Base-by-base conservation (phyloP, 2,797 vertebrate species). In the Anisognathus igniventris region DNA sequence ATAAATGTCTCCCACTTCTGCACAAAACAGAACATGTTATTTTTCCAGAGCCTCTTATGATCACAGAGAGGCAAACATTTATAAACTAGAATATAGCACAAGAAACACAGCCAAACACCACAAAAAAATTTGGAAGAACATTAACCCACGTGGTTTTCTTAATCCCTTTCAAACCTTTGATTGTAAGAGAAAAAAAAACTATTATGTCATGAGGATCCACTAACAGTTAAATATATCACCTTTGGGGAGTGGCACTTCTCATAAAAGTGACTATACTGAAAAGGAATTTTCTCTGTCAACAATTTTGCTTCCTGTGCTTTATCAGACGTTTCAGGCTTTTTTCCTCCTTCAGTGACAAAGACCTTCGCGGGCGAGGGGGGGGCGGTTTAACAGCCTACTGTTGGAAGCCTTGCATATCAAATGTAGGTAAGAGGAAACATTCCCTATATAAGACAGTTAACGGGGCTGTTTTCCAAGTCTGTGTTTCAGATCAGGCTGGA, bases 251-350 rank as follows among this genome's bases (percentile, higher is more conserved):
- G 95, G 81, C 35, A 9, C 68, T 80, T 86, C 91, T 92, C 82
- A 92, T 90, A 61, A 93, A 94, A 93, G 20, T 96, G 94, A 96
- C 92, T 94, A 70, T 10, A 93, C 11, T 77, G 85, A 95, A 92
- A 80, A 94, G 89, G 93, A 96, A 96, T 95, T 96, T 93, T 96
- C 95, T 92, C 74, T 25, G 93, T 97, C 95, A 94, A 97, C 92
- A 96, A 7, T 95, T 97, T 84, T 86, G 58, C 66, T 96, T 96
- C 93, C 95, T 86, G 93, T 40, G 72, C 78, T 93, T 93, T 93
- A 89, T 88, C 88, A 86, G 65, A 89, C 25, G 0, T 57, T 70
- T 83, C 57, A 92, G 53, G 1, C 3, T 77, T 90, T 84, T 67
- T 88, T 33, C 42, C 39, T 93, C 35, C 72, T 80, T 65, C 62